Evolutionary conservation across 2,797 vertebrate species (phyloP).

Genomic region (Fundulus diaphanus): DNA sequence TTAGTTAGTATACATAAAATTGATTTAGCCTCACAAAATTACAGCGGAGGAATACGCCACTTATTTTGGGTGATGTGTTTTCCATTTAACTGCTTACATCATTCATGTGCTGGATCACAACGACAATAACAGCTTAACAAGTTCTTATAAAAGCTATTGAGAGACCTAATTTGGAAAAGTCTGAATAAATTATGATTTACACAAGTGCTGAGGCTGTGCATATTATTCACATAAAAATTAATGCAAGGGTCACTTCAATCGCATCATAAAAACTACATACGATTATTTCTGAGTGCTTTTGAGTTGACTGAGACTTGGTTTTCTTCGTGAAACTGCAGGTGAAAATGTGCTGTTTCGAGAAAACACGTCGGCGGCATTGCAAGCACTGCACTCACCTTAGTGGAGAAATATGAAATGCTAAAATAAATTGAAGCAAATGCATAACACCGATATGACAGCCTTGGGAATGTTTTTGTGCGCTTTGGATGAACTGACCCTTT

Average conservation of each 20-base stretch:
- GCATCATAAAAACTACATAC: slow-evolving; percentile 7
- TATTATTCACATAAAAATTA: slow-evolving; percentile 17
- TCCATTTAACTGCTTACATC: slow-evolving; percentile 40
- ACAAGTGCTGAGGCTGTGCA: slow-evolving; percentile 1
- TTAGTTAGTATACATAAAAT: background rate
- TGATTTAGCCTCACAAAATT: background rate
- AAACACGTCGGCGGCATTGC: slow-evolving; percentile 23
- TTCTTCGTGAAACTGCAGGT: background rate
- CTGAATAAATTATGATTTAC: slow-evolving; percentile 26
- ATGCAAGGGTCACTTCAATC: slow-evolving; percentile 27
- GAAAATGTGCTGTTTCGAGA: slow-evolving; percentile 19
- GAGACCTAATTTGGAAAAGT: slow-evolving; percentile 18
- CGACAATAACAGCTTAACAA: slow-evolving; percentile 25
- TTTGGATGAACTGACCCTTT: slow-evolving; percentile 20
- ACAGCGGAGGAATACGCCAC: slow-evolving; percentile 11
- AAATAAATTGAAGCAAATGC: slow-evolving; percentile 3
- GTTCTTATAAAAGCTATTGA: slow-evolving; percentile 38
- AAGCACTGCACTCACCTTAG: slow-evolving; percentile 3
- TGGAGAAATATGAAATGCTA: slow-evolving; percentile 12
- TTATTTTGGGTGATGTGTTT: slow-evolving; percentile 16
- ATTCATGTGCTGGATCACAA: slow-evolving; percentile 17
- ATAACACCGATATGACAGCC: background rate
- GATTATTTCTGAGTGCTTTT: slow-evolving; percentile 1
- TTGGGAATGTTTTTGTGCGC: background rate
- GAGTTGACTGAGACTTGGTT: slow-evolving; percentile 3